Evolutionary conservation across 2,113 vertebrate genomes (phyloP), one percentile per base, ranked within the genome.

Genomic region (Microcebus ravelobensis): DNA sequence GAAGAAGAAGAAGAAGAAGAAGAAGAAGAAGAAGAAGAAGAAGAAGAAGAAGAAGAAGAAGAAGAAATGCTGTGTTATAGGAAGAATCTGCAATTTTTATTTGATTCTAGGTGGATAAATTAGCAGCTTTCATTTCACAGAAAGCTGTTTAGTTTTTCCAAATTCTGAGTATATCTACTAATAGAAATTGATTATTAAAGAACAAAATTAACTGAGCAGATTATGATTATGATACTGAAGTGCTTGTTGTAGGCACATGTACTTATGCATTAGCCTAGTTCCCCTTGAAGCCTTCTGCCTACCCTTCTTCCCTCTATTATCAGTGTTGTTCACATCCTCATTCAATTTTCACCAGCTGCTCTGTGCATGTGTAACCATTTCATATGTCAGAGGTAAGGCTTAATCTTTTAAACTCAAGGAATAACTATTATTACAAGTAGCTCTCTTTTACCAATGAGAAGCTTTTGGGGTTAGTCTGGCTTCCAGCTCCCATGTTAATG

Each of bases 361-460:
- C 81, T 61, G 12, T 39, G 71, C 45, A 20, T 63, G 17, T 67
- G 85, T 15, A n/a, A 59, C 36, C 36, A 84, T 31, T 90, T 74
- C 65, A 15, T 31, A 31, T n/a, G 85, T 87, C 25, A n/a, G 20
- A 70, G 59, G 48, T 34, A 82, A 92, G 8, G 11, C 31, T 74
- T 63, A 83, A 61, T 74, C 45, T 57, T 84, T 89, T 61, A 70
- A 52, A 90, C 31, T 90, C 70, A 57, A 76, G 25, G 21, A 95
- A 20, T 31, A 42, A 90, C 52, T 52, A 80, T 59, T 52, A 45
- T 34, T 76, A 59, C 39, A 89, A 94, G 77, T 63, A 59, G 45
- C 77, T 94, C 29, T 48, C 5, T n/a, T 63, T 90, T 65, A 67
- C 71, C 85, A 57, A 5, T 21, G 13, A 67, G 36, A 76, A 42